Percentiles rank a stretch among this genome's conserved stretches.
These are phyloP conservation scores for Trididemnum miniatum DNA, from an alignment of 23 tunicate genomes.

Conservation along the genomic window DNA sequence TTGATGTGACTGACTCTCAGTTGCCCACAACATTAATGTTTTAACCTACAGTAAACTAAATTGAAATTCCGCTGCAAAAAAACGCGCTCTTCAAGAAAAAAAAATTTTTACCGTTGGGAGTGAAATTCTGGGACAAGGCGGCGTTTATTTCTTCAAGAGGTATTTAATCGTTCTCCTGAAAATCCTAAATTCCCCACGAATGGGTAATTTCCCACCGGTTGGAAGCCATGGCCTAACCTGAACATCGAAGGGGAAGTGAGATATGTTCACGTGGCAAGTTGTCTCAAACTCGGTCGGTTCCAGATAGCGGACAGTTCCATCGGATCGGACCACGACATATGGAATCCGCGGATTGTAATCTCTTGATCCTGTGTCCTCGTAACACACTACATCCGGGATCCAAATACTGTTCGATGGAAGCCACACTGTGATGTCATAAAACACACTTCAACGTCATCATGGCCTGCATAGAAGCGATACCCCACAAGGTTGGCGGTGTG, in stretches of 20 bases:
- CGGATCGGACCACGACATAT: conserved; percentile 35
- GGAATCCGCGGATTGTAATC: conserved; percentile 72
- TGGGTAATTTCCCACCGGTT: too few relatives aligned
- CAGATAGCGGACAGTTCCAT: conserved; percentile 49
- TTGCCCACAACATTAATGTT: too few relatives aligned
- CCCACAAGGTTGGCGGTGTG: too few relatives aligned
- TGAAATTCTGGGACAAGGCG: too few relatives aligned
- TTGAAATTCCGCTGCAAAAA: background rate
- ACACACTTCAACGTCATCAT: too few relatives aligned
- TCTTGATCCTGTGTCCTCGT: conserved; percentile 58
- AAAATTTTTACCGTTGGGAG: too few relatives aligned
- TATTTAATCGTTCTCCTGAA: too few relatives aligned
- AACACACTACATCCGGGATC: conserved; percentile 77
- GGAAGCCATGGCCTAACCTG: too few relatives aligned
- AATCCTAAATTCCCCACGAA: too few relatives aligned
- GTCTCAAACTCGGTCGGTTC: conserved; percentile 68
- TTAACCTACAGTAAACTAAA: background rate
- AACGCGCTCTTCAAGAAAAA: background rate
- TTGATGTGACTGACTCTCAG: too few relatives aligned
- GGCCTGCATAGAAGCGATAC: too few relatives aligned
- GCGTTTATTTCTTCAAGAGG: too few relatives aligned
- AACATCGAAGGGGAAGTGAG: conserved; percentile 67
- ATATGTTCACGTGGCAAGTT: conserved; percentile 65
- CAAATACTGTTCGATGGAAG: conserved; percentile 50
- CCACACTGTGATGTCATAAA: conserved; percentile 45